Base-by-base conservation (phyloP, 92 coral and sea anemone species). In the Umimayanthus kanabou region DNA sequence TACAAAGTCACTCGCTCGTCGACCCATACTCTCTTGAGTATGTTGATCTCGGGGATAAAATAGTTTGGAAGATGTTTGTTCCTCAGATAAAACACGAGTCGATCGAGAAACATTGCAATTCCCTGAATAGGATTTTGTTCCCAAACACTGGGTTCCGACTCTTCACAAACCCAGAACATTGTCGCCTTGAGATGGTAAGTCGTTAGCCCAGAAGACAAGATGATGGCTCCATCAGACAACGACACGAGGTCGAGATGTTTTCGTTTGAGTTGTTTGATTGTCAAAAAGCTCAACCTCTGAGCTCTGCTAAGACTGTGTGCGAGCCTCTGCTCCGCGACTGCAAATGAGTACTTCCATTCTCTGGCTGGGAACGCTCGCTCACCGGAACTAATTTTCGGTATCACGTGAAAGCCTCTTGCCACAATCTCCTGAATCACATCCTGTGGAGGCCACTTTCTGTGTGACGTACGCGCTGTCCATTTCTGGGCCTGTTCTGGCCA, bases 271-370 rank as follows among this genome's bases (percentile, higher is more conserved):
- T 89, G 91, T 65, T 89, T 89, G 50, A 89, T 80, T 47, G 76
- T 84, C 75, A 89, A 86, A 83, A 81, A 83, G 45, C 91, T 73
- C 71, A 86, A 25, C 79, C 83, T 84, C 73, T 89, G 91, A 75
- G 85, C 80, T 81, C 88, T 85, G 29, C 82, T 89, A 25, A 89
- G 64, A 65, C 77, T 82, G 85, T 64, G 91, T 22, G 91, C 91
- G 39, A 89, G 16, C 53, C 78, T 58, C 77, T 89, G 91, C 85
- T 89, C 91, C 33, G 91, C 88, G 77, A 83, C 69, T 30, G 91
- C 91, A 77, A 89, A 89, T 18, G 91, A 81, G 88, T 83, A 89
- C 80, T 84, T 89, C 91, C 91, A 89, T 65, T 89, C 83, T 80
- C 80, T 82, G 42, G 70, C 70, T 64, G 91, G 85, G 43, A 80